Evolutionary conservation across 2,797 vertebrate genomes (phyloP).

Genomic region (Lithobates pipiens): DNA sequence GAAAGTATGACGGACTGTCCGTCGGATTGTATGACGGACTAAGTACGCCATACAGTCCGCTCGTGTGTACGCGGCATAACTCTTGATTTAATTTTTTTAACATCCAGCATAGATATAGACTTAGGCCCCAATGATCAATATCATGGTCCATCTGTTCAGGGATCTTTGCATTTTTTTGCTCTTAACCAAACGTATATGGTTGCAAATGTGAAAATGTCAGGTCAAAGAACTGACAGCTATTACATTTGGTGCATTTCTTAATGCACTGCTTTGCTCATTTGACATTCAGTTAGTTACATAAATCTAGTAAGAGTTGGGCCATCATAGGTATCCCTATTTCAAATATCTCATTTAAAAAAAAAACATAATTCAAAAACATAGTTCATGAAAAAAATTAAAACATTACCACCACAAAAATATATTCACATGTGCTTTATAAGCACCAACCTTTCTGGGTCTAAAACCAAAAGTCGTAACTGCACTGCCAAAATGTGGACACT

Average conservation of each 20-base stretch:
- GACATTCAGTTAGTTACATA: not conserved
- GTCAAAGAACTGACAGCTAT: not conserved
- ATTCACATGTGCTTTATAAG: too few relatives aligned
- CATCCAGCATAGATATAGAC: not conserved
- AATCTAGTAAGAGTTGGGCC: not conserved
- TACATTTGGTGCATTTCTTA: not conserved
- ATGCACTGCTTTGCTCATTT: not conserved
- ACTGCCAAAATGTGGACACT: not conserved
- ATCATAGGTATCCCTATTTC: not conserved
- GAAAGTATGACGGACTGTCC: too few relatives aligned
- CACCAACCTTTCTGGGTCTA: too few relatives aligned
- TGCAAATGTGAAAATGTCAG: conserved; percentile 1
- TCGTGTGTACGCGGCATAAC: too few relatives aligned
- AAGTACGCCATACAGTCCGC: too few relatives aligned
- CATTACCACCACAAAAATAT: too few relatives aligned
- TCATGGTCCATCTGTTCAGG: not conserved
- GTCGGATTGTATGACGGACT: too few relatives aligned
- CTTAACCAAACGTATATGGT: not conserved
- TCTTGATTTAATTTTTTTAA: not conserved
- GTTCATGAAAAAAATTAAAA: not conserved
- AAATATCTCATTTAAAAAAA: not conserved
- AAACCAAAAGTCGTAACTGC: too few relatives aligned
- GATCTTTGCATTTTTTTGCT: not conserved
- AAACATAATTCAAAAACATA: too few relatives aligned
- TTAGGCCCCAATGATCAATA: not conserved